Evolutionary conservation across 2,888 invertebrate species (phyloP).

Genomic region (Carabus problematicus): DNA sequence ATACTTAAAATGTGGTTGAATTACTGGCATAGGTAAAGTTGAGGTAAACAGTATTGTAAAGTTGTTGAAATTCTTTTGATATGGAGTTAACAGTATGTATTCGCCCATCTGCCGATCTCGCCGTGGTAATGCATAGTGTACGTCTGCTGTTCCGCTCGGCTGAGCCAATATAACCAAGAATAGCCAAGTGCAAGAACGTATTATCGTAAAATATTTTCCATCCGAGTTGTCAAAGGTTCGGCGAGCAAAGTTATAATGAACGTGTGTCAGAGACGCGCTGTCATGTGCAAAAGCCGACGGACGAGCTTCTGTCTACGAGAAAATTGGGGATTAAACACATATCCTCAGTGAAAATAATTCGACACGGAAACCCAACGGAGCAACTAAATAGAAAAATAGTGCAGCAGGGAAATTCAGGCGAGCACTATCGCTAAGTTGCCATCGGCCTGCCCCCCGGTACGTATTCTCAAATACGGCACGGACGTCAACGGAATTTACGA

Average conservation of each 20-base stretch:
- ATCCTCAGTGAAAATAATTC: conserved; percentile 40
- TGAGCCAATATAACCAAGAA: conserved; percentile 34
- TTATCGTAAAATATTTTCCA: conserved; percentile 39
- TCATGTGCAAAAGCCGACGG: conserved; percentile 32
- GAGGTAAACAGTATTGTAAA: too few relatives aligned
- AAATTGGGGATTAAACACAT: conserved; percentile 42
- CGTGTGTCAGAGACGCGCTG: conserved; percentile 30
- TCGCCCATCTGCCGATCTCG: too few relatives aligned
- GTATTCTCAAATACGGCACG: not conserved
- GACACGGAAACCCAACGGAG: conserved; percentile 38
- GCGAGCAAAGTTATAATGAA: conserved; percentile 40
- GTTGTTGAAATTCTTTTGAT: too few relatives aligned
- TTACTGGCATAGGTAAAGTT: too few relatives aligned
- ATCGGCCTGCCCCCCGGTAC: conserved; percentile 7
- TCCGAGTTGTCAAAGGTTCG: conserved; percentile 36
- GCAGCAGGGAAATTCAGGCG: conserved; percentile 38
- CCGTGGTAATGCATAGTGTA: too few relatives aligned
- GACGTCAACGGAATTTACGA: conserved; percentile 25
- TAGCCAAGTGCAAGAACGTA: conserved; percentile 32
- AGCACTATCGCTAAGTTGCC: conserved; percentile 38
- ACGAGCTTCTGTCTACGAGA: conserved; percentile 18
- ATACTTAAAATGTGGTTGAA: too few relatives aligned
- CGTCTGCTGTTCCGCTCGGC: conserved; percentile 23
- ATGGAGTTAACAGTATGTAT: too few relatives aligned
- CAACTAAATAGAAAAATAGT: conserved; percentile 43